Evolutionary conservation across 2,888 invertebrate genomes (phyloP).

Genomic region (Thalpophila matura): DNA sequence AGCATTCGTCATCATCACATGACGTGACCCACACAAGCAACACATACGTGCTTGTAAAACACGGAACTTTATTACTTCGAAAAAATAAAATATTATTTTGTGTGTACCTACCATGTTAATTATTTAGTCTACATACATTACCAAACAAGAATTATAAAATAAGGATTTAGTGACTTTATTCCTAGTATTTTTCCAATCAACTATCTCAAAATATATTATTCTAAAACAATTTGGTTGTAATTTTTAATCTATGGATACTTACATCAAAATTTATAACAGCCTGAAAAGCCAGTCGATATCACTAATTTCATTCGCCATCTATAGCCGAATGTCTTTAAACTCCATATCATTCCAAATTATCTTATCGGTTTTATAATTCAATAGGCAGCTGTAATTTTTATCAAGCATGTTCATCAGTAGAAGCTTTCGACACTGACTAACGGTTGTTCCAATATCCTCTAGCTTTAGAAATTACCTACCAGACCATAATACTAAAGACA

Average conservation of each 20-base stretch:
- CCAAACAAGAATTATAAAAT: neutral
- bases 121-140: no score
- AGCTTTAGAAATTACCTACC: neutral
- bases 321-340: constrained; percentile 42
- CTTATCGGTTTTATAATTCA: constrained; percentile 56
- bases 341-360: constrained; percentile 43
- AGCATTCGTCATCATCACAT: constrained; percentile 72
- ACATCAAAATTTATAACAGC: constrained; percentile 25
- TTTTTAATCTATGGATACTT: constrained; percentile 9
- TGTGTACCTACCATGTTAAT: no score
- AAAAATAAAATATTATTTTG: no score
- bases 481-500: constrained; percentile 1
- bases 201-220: neutral
- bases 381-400: constrained; percentile 49
- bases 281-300: constrained; percentile 25
- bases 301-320: constrained; percentile 24
- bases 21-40: constrained; percentile 61
- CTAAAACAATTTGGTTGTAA: neutral
- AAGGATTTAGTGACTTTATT: neutral
- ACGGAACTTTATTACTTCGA: neutral
- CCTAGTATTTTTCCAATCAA: neutral
- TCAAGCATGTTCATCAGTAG: constrained; percentile 28
- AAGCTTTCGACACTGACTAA: constrained; percentile 1
- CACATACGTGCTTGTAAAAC: constrained; percentile 47
- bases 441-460: constrained; percentile 34